phyloP scores from a whole-genome alignment of 2,113 vertebrate genomes.

The Xenotilapia caudafasciata region DNA sequence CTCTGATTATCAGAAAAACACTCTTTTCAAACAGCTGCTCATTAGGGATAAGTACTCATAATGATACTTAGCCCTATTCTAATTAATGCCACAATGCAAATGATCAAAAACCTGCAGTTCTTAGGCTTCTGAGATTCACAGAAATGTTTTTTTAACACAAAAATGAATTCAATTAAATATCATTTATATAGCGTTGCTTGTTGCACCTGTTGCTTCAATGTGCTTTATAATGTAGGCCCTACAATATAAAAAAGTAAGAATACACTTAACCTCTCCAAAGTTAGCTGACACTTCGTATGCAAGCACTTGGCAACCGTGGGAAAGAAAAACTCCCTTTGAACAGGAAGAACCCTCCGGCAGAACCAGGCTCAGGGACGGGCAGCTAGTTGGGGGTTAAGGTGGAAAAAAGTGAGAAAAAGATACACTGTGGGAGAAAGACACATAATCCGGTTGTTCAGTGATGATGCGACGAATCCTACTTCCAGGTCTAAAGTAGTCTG shows the following conservation, averaged over 20 bases:
- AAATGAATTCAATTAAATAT: neutral
- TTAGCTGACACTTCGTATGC: neutral
- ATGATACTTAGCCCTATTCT: neutral
- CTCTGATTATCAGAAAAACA: neutral
- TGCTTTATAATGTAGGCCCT: neutral
- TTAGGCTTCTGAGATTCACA: neutral
- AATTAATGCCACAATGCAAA: neutral
- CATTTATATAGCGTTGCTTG: neutral
- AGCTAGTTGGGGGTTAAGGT: neutral
- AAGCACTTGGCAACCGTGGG: rapidly evolving
- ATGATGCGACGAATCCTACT: too few species aligned
- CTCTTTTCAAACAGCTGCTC: neutral
- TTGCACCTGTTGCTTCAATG: neutral
- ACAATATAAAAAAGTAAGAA: neutral
- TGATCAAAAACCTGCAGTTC: neutral
- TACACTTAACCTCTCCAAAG: neutral
- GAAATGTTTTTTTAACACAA: neutral
- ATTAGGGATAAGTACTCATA: neutral
- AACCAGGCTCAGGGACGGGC: rapidly evolving
- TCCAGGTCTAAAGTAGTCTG: too few species aligned
- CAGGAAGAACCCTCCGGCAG: neutral
- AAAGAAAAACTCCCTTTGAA: neutral
- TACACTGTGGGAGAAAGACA: neutral
- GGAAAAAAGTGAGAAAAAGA: neutral
- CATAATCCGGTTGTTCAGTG: too few species aligned